Evolutionary conservation across 1,140 invertebrate species (phyloP).

Genomic region (Rhagoletis zephyria): DNA sequence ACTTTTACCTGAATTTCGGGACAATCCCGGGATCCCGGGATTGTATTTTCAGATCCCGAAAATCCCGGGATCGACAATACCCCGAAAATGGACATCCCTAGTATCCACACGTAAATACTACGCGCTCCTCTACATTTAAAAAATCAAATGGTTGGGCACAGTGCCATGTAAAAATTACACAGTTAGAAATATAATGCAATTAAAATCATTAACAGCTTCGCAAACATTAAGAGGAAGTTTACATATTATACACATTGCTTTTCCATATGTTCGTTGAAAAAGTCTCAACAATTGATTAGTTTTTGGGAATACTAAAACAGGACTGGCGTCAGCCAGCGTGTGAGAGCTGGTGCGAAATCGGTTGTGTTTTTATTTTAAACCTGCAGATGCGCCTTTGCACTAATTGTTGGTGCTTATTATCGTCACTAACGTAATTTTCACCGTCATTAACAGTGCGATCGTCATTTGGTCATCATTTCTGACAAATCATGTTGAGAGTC

Average conservation of each 20-base stretch:
- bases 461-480: slow-evolving; percentile 55
- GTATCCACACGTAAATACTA: too few species aligned
- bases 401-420: slow-evolving; percentile 39
- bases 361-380: background rate
- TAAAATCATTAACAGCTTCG: slow-evolving; percentile 53
- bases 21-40: too few species aligned
- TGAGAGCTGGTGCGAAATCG: slow-evolving; percentile 56
- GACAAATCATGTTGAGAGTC: slow-evolving; percentile 70
- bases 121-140: background rate
- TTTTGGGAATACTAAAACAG: background rate
- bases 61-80: too few species aligned
- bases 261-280: background rate
- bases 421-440: slow-evolving; percentile 8
- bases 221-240: slow-evolving; percentile 68
- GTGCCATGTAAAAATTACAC: slow-evolving; percentile 60
- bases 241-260: slow-evolving; percentile 63
- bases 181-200: slow-evolving; percentile 50
- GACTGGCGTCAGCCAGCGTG: slow-evolving; percentile 49
- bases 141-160: slow-evolving; percentile 56
- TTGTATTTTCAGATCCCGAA: too few species aligned
- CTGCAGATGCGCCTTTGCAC: slow-evolving; percentile 29
- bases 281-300: slow-evolving; percentile 33
- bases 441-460: slow-evolving; percentile 39
- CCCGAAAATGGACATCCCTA: too few species aligned
- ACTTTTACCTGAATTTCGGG: too few species aligned